A percentile compares a stretch with the other conserved stretches of the same genome.
phyloP scores from a whole-genome alignment of 2,113 vertebrate species.

The Rhinogobius similis region DNA sequence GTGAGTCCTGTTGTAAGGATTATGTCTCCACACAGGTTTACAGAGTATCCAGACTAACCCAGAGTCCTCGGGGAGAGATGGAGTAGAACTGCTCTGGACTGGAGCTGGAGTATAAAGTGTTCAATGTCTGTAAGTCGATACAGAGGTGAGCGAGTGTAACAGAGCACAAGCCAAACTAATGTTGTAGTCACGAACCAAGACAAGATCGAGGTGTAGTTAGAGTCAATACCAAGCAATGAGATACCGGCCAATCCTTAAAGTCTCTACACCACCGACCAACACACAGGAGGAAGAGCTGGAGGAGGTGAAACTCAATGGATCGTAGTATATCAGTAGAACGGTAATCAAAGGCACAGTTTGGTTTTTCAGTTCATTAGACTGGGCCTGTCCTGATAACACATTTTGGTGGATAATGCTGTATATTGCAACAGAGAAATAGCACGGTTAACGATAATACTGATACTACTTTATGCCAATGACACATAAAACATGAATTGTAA shows the following conservation, averaged over 20 bases:
- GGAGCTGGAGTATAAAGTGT: conserved; percentile 21
- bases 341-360: neutral
- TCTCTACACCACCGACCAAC: neutral
- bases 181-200: conserved; percentile 5
- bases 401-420: too few species aligned
- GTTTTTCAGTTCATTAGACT: too few species aligned
- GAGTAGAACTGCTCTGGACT: conserved; percentile 20
- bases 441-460: too few species aligned
- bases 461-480: too few species aligned
- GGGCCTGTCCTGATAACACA: too few species aligned
- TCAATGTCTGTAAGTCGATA: conserved; percentile 16
- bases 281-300: neutral
- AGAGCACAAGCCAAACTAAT: conserved; percentile 1
- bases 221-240: neutral
- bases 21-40: conserved; percentile 18
- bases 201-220: neutral
- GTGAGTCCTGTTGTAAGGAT: conserved; percentile 2
- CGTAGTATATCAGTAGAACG: neutral
- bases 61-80: conserved; percentile 16
- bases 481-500: too few species aligned
- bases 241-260: neutral
- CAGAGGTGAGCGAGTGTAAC: conserved; percentile 7
- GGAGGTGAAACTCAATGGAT: neutral
- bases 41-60: conserved; percentile 15
- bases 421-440: too few species aligned